Evolutionary conservation across 2,113 vertebrate genomes (phyloP).

Genomic region (Prochilodus magdalenae): DNA sequence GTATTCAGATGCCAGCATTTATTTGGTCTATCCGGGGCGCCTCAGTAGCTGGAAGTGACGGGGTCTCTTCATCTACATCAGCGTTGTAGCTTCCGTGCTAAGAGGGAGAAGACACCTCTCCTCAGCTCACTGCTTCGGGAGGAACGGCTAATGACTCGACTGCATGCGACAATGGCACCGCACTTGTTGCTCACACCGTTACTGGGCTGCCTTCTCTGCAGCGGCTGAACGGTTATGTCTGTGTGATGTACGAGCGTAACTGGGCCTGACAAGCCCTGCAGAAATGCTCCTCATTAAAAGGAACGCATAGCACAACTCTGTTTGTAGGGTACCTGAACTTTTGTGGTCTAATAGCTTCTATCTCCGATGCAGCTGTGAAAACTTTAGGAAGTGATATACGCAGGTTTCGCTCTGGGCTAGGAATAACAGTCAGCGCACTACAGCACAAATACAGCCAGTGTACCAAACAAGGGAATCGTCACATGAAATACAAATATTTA

Average conservation of each 20-base stretch:
- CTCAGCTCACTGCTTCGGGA: constrained; percentile 54
- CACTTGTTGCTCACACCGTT: constrained; percentile 52
- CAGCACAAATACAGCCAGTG: no score
- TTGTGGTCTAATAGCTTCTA: neutral
- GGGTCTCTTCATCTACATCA: constrained; percentile 60
- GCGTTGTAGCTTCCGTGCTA: constrained; percentile 38
- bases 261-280: neutral
- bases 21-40: constrained; percentile 34
- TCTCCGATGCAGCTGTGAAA: neutral
- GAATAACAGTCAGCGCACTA: neutral
- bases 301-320: neutral
- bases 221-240: neutral
- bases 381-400: neutral
- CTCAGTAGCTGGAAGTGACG: constrained; percentile 55
- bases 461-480: no score
- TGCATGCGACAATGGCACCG: constrained; percentile 67
- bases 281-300: neutral
- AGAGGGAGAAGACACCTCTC: constrained; percentile 52
- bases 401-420: neutral
- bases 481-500: no score
- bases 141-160: constrained; percentile 65
- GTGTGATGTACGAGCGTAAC: neutral
- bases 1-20: constrained; percentile 44
- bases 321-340: neutral
- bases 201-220: constrained; percentile 44